Conservation (phyloP, 1,140 invertebrate genomes). For the Brachionus angularis region DNA sequence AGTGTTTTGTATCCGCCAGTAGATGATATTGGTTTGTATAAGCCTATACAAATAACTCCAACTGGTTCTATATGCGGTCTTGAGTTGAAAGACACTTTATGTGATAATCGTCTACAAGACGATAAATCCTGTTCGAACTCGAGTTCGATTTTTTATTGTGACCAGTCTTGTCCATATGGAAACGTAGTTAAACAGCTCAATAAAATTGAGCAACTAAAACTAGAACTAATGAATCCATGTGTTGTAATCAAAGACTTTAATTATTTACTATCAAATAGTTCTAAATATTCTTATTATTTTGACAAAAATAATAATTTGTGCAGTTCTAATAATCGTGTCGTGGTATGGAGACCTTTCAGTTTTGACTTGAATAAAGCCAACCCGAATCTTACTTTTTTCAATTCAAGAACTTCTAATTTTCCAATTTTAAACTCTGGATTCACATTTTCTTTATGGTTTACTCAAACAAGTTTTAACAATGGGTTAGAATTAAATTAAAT, state of each 20-base stretch:
- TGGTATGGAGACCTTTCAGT: slow-evolving; percentile 6
- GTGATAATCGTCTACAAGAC: slow-evolving; percentile 9
- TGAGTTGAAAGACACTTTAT: slow-evolving; percentile 31
- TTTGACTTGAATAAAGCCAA: background rate
- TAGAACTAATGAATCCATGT: slow-evolving; percentile 25
- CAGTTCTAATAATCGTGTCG: background rate
- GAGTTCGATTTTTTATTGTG: slow-evolving; percentile 5
- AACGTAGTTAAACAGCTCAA: background rate
- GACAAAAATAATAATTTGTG: slow-evolving; percentile 32
- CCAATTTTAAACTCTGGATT: slow-evolving; percentile 12
- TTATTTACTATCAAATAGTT: background rate
- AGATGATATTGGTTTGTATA: background rate
- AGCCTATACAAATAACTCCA: background rate
- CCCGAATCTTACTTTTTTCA: background rate
- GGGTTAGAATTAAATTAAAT: too few species aligned
- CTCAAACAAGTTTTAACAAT: slow-evolving; percentile 1
- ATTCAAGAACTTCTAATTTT: background rate
- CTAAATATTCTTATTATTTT: slow-evolving; percentile 27
- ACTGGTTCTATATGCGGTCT: slow-evolving; percentile 15
- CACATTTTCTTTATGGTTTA: slow-evolving; percentile 27
- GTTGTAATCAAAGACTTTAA: slow-evolving; percentile 22
- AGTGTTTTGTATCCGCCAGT: background rate
- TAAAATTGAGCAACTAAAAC: background rate
- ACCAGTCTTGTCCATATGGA: slow-evolving; percentile 31
- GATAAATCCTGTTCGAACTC: background rate